These are phyloP conservation scores for Sphinx pinastri DNA, from an alignment of 2,888 invertebrate species.

Conservation along the genomic window DNA sequence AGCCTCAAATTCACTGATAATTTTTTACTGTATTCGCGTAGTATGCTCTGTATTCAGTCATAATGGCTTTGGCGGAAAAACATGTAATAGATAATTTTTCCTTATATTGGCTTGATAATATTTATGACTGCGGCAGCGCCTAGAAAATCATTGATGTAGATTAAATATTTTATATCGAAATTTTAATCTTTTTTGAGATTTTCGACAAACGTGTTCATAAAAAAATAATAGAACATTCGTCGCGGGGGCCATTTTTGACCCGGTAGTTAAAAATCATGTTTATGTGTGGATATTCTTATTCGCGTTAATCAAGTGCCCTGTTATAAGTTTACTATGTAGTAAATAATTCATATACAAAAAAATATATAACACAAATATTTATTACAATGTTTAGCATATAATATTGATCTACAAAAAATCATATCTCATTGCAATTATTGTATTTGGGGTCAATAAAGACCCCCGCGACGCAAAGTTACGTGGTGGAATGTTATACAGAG, in stretches of 20 bases:
- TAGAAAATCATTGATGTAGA: conserved; percentile 10
- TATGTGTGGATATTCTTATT: not conserved
- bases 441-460: not conserved
- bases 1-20: too few species aligned
- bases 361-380: too few species aligned
- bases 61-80: not conserved
- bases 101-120: conserved; percentile 10
- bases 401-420: not conserved
- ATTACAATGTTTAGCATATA: not conserved
- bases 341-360: too few species aligned
- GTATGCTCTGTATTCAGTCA: too few species aligned
- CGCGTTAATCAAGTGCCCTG: too few species aligned
- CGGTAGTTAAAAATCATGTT: not conserved
- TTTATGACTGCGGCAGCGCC: conserved; percentile 13
- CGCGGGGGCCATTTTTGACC: not conserved
- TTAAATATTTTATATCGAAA: conserved; percentile 22
- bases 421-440: not conserved
- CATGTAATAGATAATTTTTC: conserved; percentile 10
- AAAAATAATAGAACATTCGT: not conserved
- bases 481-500: not conserved
- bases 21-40: too few species aligned
- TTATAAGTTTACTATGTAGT: too few species aligned
- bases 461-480: not conserved
- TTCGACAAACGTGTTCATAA: not conserved
- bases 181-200: conserved; percentile 36